phyloP scores from a whole-genome alignment of 2,797 vertebrate species.

The Lithobates sylvaticus region DNA sequence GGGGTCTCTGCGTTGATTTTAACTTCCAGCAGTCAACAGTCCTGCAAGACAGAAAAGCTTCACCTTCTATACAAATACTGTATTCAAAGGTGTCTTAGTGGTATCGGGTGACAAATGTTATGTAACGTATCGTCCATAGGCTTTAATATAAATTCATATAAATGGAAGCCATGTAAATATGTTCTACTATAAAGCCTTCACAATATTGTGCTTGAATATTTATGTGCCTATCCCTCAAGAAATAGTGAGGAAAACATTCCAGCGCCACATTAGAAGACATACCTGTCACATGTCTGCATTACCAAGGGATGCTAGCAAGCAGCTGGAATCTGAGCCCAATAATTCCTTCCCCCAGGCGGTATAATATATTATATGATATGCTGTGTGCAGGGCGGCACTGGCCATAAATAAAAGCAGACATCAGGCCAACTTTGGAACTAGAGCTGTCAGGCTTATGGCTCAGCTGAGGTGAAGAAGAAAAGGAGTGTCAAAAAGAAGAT shows the following conservation, averaged over 20 bases:
- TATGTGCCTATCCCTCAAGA: neutral
- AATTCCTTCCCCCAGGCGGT: slow-evolving; percentile 2
- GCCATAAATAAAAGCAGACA: slow-evolving; percentile 13
- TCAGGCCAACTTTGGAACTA: neutral
- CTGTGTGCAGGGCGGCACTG: neutral
- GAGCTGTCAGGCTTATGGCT: neutral
- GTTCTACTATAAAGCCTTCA: neutral
- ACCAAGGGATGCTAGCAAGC: neutral
- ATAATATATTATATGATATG: neutral
- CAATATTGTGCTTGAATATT: neutral
- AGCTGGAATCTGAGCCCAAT: neutral
- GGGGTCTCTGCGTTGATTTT: too few species aligned
- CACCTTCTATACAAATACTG: too few species aligned
- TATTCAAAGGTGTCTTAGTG: too few species aligned
- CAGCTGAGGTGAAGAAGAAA: neutral
- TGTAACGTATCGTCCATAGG: too few species aligned
- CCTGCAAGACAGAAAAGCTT: too few species aligned
- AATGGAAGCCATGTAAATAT: neutral
- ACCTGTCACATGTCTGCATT: slow-evolving; percentile 5
- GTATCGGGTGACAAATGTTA: too few species aligned
- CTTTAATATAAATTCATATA: too few species aligned
- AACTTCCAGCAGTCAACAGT: too few species aligned
- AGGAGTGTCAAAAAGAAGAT: too few species aligned
- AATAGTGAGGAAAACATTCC: neutral
- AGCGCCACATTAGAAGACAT: neutral